Conservation (phyloP, 2,113 vertebrate genomes). For the Picathartes gymnocephalus region DNA sequence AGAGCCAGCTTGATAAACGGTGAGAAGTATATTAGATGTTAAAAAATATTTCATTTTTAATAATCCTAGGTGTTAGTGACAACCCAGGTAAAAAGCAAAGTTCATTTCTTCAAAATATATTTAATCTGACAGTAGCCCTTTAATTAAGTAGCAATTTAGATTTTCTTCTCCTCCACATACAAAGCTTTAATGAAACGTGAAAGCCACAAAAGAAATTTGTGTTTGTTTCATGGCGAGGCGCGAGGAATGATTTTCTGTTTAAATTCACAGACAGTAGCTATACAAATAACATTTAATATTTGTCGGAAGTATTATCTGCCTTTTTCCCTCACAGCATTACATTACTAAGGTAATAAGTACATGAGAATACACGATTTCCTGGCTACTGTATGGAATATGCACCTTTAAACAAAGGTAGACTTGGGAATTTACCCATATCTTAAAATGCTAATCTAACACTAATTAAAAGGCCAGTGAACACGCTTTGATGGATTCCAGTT, state of each 20-base stretch:
- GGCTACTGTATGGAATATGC: constrained; percentile 48
- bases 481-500: constrained; percentile 40
- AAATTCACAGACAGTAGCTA: constrained; percentile 45
- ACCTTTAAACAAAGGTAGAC: constrained; percentile 65
- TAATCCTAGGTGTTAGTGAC: constrained; percentile 52
- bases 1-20: constrained; percentile 27
- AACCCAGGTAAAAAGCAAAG: constrained; percentile 45
- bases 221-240: constrained; percentile 27
- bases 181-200: constrained; percentile 56
- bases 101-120: constrained; percentile 52
- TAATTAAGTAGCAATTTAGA: constrained; percentile 60
- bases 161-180: constrained; percentile 29
- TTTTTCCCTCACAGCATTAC: constrained; percentile 44
- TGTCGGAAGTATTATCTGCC: constrained; percentile 56
- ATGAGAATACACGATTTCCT: constrained; percentile 56
- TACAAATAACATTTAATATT: constrained; percentile 65
- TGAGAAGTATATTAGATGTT: constrained; percentile 28
- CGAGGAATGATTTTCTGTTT: constrained; percentile 45
- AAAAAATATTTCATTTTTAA: constrained; percentile 52
- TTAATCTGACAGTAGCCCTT: constrained; percentile 50
- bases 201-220: constrained; percentile 41
- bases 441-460: constrained; percentile 63
- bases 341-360: constrained; percentile 55
- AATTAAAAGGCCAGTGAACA: constrained; percentile 57
- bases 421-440: constrained; percentile 59